Base-by-base conservation (phyloP, 2,113 vertebrate species). In the Furnarius figulus region DNA sequence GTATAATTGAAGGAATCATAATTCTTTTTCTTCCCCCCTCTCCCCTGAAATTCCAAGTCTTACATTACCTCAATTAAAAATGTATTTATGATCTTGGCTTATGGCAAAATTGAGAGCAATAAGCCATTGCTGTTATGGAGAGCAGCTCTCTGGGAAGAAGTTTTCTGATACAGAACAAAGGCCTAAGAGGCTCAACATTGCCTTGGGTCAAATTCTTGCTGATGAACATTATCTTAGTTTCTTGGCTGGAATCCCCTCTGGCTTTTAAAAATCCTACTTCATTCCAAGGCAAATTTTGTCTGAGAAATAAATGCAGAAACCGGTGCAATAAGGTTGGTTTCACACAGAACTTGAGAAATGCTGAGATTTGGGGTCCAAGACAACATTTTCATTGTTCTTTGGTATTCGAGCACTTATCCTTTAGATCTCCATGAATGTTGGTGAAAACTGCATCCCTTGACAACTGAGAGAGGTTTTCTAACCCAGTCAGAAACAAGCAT, bases 1-100 rank as follows among this genome's bases (percentile, higher is more conserved):
- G 17, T 9, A 42, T 85, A 70, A 83, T 11, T 58, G 71, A 83
- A 91, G 63, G 77, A 76, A 94, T 62, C 37, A 31, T 10, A 65
- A 40, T 28, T 50, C 5, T 42, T 28, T n/a, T 74, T 14, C 19
- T 49, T 40, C 40, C 14, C 40, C 14, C 12, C 40, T 15, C 40
- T 3, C 0, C 5, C 28, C 30, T 0, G 0, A 14, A 47, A 4
- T 9, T 85, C 52, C 11, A 46, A 59, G 39, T 73, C 75, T 90
- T 87, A 71, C 63, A 76, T 93, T 90, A 87, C 30, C 19, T 53
- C 85, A 80, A 79, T 90, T 93, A 92, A 93, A 91, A 94, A 83
- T 73, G 46, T 67, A 90, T 88, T 92, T 91, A 72, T 66, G 35
- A 79, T 28, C 37, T 40, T 85, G 71, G 20, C 8, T 96, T 85